phyloP scores from a whole-genome alignment of 1,140 invertebrate species.

The Papilio xuthus region DNA sequence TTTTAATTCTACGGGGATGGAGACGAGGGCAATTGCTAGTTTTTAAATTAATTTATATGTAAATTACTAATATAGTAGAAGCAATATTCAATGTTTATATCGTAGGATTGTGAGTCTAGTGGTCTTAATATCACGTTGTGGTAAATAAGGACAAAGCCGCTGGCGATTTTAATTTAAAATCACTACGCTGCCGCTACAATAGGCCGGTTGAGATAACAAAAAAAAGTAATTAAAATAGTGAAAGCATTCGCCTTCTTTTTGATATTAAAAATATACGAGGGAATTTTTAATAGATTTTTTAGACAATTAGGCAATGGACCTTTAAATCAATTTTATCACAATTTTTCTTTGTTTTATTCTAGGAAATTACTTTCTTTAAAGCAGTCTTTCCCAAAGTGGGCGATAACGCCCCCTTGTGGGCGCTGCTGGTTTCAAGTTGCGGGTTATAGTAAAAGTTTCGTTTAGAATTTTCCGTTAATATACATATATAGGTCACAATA shows the following conservation, averaged over 20 bases:
- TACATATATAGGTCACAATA: no score
- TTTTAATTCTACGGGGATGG: no score
- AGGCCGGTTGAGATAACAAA: slow-evolving; percentile 53
- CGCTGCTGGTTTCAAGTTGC: no score
- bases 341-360: no score
- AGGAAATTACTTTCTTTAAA: no score
- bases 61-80: neutral
- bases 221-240: slow-evolving; percentile 59
- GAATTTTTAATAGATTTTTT: slow-evolving; percentile 16
- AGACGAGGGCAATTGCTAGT: neutral
- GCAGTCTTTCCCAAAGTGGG: no score
- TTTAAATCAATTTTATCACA: neutral
- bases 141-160: slow-evolving; percentile 64
- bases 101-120: neutral
- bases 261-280: slow-evolving; percentile 39
- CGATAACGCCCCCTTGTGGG: no score
- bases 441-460: no score
- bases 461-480: no score
- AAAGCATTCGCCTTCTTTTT: slow-evolving; percentile 49
- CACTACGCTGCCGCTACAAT: slow-evolving; percentile 58
- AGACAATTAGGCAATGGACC: neutral
- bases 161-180: slow-evolving; percentile 73
- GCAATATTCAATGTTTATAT: slow-evolving; percentile 21
- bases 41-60: neutral
- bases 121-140: slow-evolving; percentile 40